A percentile compares a stretch with the other conserved stretches of the same genome.
phyloP scores from a whole-genome alignment of 2,797 vertebrate species.

The Phoxinus dragarum region DNA sequence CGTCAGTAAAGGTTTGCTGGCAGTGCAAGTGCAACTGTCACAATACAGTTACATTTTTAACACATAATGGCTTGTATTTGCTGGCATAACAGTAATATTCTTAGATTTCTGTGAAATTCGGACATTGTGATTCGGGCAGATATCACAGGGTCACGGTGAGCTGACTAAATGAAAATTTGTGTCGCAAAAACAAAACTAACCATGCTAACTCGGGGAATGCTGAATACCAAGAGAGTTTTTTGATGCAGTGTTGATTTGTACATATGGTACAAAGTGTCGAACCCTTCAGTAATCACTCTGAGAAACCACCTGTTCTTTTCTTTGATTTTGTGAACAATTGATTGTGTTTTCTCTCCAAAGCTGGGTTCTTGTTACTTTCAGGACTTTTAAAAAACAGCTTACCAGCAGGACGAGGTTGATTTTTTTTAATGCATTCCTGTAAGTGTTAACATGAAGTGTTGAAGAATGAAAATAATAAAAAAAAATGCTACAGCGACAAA shows the following conservation, averaged over 20 bases:
- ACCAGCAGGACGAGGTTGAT: not conserved
- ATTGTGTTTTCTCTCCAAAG: not conserved
- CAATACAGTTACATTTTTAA: slow-evolving; percentile 15
- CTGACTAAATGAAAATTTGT: not conserved
- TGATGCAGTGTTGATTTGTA: not conserved
- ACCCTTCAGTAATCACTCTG: not conserved
- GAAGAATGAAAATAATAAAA: not conserved
- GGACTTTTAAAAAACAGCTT: not conserved
- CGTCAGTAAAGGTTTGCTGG: slow-evolving; percentile 19
- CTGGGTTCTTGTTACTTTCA: not conserved
- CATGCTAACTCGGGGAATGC: too few species aligned
- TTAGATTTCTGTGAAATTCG: slow-evolving; percentile 14
- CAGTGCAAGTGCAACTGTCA: slow-evolving; percentile 16
- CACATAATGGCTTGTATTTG: slow-evolving; percentile 6
- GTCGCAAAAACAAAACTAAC: not conserved
- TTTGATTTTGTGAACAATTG: not conserved
- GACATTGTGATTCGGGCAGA: slow-evolving; percentile 13
- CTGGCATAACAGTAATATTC: slow-evolving; percentile 23
- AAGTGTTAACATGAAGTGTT: not conserved
- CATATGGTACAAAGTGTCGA: not conserved
- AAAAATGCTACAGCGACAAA: not conserved
- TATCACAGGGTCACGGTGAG: not conserved
- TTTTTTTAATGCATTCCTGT: not conserved
- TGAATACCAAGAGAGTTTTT: not conserved
- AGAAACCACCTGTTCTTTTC: slow-evolving; percentile 9